Evolutionary conservation across 2,113 vertebrate genomes (phyloP).

Genomic region (Poeciliopsis occidentalis): DNA sequence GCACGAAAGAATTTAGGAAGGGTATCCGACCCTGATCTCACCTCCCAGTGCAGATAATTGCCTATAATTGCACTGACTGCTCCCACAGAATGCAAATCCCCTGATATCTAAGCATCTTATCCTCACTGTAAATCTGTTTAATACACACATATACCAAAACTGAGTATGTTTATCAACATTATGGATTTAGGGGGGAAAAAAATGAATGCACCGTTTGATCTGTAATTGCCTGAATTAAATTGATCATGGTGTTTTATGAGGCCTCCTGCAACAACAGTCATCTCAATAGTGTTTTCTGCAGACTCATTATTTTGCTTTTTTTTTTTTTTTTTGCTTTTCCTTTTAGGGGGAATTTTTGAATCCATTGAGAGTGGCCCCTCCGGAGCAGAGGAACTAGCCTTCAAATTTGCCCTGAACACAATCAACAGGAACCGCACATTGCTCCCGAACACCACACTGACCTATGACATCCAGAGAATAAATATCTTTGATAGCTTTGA

Average conservation of each 20-base stretch:
- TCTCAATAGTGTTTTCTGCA: conserved; percentile 3
- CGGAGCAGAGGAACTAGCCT: conserved; percentile 96
- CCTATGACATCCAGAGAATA: conserved; percentile 99
- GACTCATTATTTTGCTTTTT: conserved; percentile 22
- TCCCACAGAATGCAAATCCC: conserved; percentile 62
- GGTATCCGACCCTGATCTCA: conserved; percentile 68
- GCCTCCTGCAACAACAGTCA: conserved; percentile 25
- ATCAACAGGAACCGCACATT: conserved; percentile 99
- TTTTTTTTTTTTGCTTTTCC: not conserved
- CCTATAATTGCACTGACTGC: conserved; percentile 64
- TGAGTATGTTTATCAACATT: conserved; percentile 18
- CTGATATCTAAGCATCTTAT: conserved; percentile 17
- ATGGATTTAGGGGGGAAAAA: conserved; percentile 18
- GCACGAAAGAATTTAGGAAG: conserved; percentile 62
- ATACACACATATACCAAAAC: conserved; percentile 23
- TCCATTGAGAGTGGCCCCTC: conserved; percentile 97
- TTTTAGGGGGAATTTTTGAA: conserved; percentile 96
- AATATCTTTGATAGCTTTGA: conserved; percentile 99
- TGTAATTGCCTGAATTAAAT: conserved; percentile 42
- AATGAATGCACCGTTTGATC: conserved; percentile 10
- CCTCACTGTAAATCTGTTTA: conserved; percentile 37
- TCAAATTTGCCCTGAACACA: conserved; percentile 99
- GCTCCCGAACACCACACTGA: conserved; percentile 96
- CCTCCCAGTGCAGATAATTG: conserved; percentile 62
- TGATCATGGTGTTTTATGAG: conserved; percentile 31